phyloP scores from a whole-genome alignment of 2,888 invertebrate species.

The Lydus trimaculatus region DNA sequence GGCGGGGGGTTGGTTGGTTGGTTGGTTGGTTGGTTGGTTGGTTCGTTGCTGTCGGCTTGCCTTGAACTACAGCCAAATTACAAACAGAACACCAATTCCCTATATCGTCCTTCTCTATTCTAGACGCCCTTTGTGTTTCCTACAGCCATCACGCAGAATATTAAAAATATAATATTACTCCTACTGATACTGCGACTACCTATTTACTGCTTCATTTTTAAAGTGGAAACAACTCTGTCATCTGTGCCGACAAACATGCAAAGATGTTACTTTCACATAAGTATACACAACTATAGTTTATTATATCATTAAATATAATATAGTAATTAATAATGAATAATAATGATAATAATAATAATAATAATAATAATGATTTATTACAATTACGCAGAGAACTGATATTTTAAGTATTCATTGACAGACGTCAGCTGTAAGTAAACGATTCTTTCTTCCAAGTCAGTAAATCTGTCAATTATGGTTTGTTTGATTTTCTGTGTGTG shows the following conservation, averaged over 20 bases:
- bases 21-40: constrained; percentile 18
- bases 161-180: constrained; percentile 30
- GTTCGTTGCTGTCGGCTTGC: constrained; percentile 35
- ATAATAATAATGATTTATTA: neutral
- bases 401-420: neutral
- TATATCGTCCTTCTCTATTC: constrained; percentile 29
- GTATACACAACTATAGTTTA: neutral
- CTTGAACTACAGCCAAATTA: constrained; percentile 55
- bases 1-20: no score
- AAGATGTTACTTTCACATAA: neutral
- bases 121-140: constrained; percentile 3
- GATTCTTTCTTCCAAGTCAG: neutral
- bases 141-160: constrained; percentile 26
- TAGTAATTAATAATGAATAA: neutral
- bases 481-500: neutral
- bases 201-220: neutral
- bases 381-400: neutral
- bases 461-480: neutral
- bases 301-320: neutral
- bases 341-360: no score
- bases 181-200: neutral
- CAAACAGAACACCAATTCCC: constrained; percentile 57
- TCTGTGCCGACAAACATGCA: neutral
- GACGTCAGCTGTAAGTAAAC: neutral
- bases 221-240: neutral